Conservation (phyloP, 2,888 invertebrate species). For the Melipona beecheii region DNA sequence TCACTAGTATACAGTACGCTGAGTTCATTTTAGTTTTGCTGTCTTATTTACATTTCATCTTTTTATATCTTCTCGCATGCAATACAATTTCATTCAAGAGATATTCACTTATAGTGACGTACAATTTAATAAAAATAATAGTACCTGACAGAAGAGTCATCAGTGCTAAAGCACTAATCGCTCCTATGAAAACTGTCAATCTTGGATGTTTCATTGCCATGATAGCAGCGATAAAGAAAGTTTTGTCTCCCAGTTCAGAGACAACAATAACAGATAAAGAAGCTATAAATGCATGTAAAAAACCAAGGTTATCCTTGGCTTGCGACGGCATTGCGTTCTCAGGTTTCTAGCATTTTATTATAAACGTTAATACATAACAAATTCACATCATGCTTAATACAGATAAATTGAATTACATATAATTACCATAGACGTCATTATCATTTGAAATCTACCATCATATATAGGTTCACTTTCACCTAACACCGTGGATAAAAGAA, state of each 20-base stretch:
- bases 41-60: no score
- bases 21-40: no score
- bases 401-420: not conserved
- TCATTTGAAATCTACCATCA: constrained; percentile 55
- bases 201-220: constrained; percentile 99
- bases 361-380: not conserved
- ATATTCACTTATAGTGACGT: no score
- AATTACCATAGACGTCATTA: constrained; percentile 60
- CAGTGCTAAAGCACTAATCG: constrained; percentile 94
- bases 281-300: constrained; percentile 97
- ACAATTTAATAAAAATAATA: constrained; percentile 45
- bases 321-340: constrained; percentile 41
- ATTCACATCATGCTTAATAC: not conserved
- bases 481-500: constrained; percentile 15
- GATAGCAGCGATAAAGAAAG: constrained; percentile 99
- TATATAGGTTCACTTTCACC: constrained; percentile 58
- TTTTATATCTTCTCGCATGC: no score
- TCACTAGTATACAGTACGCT: no score
- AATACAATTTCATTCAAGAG: no score
- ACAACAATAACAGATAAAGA: constrained; percentile 98
- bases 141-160: constrained; percentile 97
- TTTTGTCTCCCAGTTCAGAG: constrained; percentile 99
- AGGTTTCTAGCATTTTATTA: constrained; percentile 50
- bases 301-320: constrained; percentile 87
- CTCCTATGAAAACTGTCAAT: constrained; percentile 95